Conservation (phyloP, 2,888 invertebrate species). For the Tortrix viridana region DNA sequence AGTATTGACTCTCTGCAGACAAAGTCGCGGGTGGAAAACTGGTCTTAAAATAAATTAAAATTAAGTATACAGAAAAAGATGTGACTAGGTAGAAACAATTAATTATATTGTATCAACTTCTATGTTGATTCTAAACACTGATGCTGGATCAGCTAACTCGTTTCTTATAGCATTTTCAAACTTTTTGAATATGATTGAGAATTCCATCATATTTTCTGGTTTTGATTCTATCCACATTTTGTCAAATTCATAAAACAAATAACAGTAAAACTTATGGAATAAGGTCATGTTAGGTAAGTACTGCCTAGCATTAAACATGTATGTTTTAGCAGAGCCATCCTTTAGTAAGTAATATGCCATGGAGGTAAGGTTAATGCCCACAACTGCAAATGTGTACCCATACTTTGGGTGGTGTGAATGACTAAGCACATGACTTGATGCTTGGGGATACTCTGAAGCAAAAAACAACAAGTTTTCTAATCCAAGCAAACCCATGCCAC, state of each 20-base stretch:
- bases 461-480: slow-evolving; percentile 96
- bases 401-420: slow-evolving; percentile 95
- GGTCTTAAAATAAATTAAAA: slow-evolving; percentile 3
- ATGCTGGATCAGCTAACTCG: slow-evolving; percentile 87
- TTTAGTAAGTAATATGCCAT: slow-evolving; percentile 93
- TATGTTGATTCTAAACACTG: slow-evolving; percentile 91
- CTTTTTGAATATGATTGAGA: slow-evolving; percentile 92
- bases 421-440: slow-evolving; percentile 91
- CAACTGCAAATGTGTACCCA: slow-evolving; percentile 95
- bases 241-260: slow-evolving; percentile 97
- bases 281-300: slow-evolving; percentile 87
- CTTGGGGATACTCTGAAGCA: slow-evolving; percentile 90
- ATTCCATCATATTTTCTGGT: slow-evolving; percentile 98
- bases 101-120: slow-evolving; percentile 86
- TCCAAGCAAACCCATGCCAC: slow-evolving; percentile 98
- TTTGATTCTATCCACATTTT: slow-evolving; percentile 96
- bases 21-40: too few relatives aligned
- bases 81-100: slow-evolving; percentile 18
- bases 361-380: slow-evolving; percentile 97
- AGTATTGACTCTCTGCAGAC: too few relatives aligned
- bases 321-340: slow-evolving; percentile 93
- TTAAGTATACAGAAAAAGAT: slow-evolving; percentile 7
- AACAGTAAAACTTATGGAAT: slow-evolving; percentile 97
- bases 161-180: slow-evolving; percentile 91
- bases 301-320: slow-evolving; percentile 93